Conservation (phyloP, 2,797 vertebrate species). For the Ataeniobius toweri region DNA sequence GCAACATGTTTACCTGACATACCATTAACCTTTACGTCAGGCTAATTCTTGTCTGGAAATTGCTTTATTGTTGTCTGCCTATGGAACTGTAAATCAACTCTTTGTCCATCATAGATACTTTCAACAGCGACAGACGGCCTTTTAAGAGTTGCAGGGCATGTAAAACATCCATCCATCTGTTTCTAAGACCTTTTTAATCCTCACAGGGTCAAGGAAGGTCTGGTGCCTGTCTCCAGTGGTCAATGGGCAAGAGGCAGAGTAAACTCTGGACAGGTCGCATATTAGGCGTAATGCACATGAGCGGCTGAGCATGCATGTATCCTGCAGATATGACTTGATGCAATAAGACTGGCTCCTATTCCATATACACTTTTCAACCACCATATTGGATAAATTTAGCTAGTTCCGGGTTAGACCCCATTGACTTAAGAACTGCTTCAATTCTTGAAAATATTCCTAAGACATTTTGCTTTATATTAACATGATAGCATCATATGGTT, state of each 20-base stretch:
- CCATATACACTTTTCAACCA: background rate
- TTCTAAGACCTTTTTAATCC: background rate
- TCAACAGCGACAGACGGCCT: slow-evolving; percentile 60
- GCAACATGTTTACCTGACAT: slow-evolving; percentile 30
- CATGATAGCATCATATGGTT: background rate
- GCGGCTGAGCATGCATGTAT: slow-evolving; percentile 66
- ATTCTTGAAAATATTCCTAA: background rate
- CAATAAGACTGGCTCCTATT: background rate
- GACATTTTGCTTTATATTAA: background rate
- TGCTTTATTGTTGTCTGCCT: slow-evolving; percentile 33
- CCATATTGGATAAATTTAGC: background rate
- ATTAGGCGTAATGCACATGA: slow-evolving; percentile 59
- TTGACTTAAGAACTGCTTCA: background rate
- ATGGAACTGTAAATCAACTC: slow-evolving; percentile 70
- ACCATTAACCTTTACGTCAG: slow-evolving; percentile 49
- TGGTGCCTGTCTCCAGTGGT: too few species aligned
- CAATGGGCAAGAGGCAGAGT: background rate
- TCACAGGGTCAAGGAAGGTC: background rate
- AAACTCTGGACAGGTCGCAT: slow-evolving; percentile 20
- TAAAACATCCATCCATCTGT: slow-evolving; percentile 47
- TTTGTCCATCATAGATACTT: slow-evolving; percentile 59
- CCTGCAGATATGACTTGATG: slow-evolving; percentile 1
- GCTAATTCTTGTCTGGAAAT: slow-evolving; percentile 38
- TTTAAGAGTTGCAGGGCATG: slow-evolving; percentile 62
- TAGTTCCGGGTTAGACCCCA: background rate